Evolutionary conservation across 2,888 invertebrate species (phyloP).

Genomic region (Limnephilus marmoratus): DNA sequence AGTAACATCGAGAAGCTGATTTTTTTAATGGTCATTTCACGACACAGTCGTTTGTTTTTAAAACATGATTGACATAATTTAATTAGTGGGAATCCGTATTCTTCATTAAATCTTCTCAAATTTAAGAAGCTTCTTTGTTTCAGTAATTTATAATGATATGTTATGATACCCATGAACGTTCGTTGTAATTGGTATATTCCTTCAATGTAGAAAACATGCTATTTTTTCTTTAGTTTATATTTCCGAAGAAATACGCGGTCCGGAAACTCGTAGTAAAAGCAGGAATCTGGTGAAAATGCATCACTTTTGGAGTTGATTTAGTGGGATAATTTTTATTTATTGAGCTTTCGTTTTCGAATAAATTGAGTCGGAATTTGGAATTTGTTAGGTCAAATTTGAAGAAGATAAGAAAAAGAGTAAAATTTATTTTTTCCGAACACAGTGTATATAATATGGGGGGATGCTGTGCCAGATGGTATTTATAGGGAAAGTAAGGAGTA

Average conservation of each 20-base stretch:
- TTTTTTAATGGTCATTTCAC: neutral
- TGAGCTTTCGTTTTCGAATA: too few relatives aligned
- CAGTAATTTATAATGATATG: neutral
- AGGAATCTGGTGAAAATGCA: too few relatives aligned
- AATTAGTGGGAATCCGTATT: neutral
- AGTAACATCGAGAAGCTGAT: conserved; percentile 11
- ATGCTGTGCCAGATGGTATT: too few relatives aligned
- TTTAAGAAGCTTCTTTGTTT: neutral
- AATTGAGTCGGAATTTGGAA: too few relatives aligned
- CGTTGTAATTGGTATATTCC: neutral
- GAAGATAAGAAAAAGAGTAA: too few relatives aligned
- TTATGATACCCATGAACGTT: neutral
- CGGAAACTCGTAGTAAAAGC: too few relatives aligned
- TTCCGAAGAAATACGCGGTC: neutral
- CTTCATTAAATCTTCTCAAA: neutral
- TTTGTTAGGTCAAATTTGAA: too few relatives aligned
- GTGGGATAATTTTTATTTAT: too few relatives aligned
- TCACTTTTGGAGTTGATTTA: too few relatives aligned
- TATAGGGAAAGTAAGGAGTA: too few relatives aligned
- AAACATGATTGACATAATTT: neutral
- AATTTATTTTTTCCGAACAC: too few relatives aligned
- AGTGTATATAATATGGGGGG: too few relatives aligned
- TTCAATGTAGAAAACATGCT: neutral
- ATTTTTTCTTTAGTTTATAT: neutral
- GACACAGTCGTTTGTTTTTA: neutral